Conservation (phyloP, 53 echinoderm and acorn worm genomes). For the Henricia sp. region DNA sequence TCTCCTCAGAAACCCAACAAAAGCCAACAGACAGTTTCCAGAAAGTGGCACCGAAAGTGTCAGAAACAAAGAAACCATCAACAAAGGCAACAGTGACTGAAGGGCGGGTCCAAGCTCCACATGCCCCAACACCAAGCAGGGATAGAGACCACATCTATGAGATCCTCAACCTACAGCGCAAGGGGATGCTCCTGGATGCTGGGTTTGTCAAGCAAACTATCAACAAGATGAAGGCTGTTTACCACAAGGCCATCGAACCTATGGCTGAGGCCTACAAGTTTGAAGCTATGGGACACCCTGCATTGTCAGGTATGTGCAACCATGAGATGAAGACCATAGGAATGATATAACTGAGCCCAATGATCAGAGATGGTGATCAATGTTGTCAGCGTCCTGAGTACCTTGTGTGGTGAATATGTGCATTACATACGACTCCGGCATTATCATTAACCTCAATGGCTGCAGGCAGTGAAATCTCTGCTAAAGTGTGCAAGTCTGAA, state of each 20-base stretch:
- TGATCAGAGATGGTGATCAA: too few relatives aligned
- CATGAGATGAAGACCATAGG: too few relatives aligned
- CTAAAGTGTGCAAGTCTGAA: too few relatives aligned
- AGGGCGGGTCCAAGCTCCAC: neutral
- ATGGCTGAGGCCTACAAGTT: conserved; percentile 75
- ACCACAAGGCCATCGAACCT: conserved; percentile 63
- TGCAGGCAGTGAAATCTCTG: too few relatives aligned
- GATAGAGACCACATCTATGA: conserved; percentile 64
- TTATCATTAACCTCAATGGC: too few relatives aligned
- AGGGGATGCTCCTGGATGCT: conserved; percentile 36
- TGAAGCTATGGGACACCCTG: conserved; percentile 66
- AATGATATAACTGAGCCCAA: too few relatives aligned
- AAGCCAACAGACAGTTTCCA: too few relatives aligned
- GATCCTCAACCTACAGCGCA: conserved; percentile 57
- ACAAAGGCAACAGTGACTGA: neutral
- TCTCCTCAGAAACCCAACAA: too few relatives aligned
- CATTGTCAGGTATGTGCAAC: conserved; percentile 80
- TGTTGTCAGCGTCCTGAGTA: too few relatives aligned
- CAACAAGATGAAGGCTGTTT: conserved; percentile 61
- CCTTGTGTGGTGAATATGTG: too few relatives aligned
- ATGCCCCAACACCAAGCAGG: neutral
- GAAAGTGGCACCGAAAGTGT: neutral
- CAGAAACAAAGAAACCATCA: neutral
- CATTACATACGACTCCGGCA: too few relatives aligned
- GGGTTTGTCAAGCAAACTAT: conserved; percentile 32